Conservation (phyloP, 2,797 vertebrate genomes). For the Atherinosoma microstoma region DNA sequence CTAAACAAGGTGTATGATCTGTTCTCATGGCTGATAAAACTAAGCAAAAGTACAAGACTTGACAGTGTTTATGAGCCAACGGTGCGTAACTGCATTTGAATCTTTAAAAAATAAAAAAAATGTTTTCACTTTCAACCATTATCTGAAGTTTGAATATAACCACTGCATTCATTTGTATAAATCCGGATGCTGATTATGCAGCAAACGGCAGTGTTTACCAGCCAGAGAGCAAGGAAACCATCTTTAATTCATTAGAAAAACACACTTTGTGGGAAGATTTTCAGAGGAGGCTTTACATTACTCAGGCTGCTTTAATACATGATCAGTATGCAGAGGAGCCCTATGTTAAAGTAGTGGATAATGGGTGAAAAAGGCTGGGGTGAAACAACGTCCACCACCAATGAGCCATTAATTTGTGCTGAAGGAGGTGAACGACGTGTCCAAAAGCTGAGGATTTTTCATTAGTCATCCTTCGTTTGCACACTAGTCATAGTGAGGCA, state of each 20-base stretch:
- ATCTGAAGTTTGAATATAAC: conserved; percentile 79
- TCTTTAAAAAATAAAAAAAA: conserved; percentile 28
- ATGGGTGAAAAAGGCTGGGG: conserved; percentile 74
- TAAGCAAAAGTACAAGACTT: conserved; percentile 35
- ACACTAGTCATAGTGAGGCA: conserved; percentile 63
- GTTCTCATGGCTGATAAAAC: conserved; percentile 48
- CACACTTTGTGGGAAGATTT: conserved; percentile 79
- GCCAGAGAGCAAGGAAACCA: conserved; percentile 75
- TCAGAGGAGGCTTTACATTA: conserved; percentile 75
- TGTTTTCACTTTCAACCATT: conserved; percentile 67
- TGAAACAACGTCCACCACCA: conserved; percentile 70
- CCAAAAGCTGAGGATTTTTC: conserved; percentile 80
- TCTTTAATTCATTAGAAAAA: conserved; percentile 89
- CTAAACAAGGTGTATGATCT: conserved; percentile 36
- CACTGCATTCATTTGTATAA: conserved; percentile 82
- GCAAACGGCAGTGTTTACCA: conserved; percentile 82
- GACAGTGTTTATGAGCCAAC: conserved; percentile 43
- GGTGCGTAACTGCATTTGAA: conserved; percentile 41
- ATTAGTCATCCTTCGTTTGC: conserved; percentile 74
- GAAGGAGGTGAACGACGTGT: conserved; percentile 81
- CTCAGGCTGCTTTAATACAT: conserved; percentile 66
- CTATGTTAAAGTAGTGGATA: conserved; percentile 74
- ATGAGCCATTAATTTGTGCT: conserved; percentile 83
- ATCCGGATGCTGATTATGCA: conserved; percentile 83
- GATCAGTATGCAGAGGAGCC: conserved; percentile 76